phyloP scores from a whole-genome alignment of 2,888 invertebrate genomes.

The Timandra comae region DNA sequence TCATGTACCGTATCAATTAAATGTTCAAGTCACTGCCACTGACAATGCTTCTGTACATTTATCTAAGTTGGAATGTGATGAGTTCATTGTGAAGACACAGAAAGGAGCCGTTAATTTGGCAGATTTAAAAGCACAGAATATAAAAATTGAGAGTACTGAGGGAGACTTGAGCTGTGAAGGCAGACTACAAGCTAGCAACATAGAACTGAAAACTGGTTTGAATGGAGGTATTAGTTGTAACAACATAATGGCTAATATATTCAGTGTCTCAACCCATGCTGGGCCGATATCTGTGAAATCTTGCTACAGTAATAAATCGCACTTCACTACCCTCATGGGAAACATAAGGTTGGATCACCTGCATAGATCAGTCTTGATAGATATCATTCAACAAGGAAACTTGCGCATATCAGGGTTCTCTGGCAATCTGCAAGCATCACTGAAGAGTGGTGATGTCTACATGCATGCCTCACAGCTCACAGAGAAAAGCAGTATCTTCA shows the following conservation, averaged over 20 bases:
- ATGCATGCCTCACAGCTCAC: constrained; percentile 63
- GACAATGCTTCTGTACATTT: constrained; percentile 63
- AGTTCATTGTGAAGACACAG: constrained; percentile 63
- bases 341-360: constrained; percentile 55
- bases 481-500: constrained; percentile 69
- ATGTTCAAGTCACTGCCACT: constrained; percentile 61
- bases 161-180: constrained; percentile 55
- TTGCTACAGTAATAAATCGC: constrained; percentile 66
- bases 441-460: constrained; percentile 68
- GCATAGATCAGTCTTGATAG: constrained; percentile 60
- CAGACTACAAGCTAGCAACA: constrained; percentile 51
- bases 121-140: constrained; percentile 59
- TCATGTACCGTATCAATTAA: constrained; percentile 67
- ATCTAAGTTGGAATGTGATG: constrained; percentile 59
- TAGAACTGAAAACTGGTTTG: constrained; percentile 64
- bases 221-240: constrained; percentile 54
- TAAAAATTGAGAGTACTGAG: constrained; percentile 56
- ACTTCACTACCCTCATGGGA: constrained; percentile 67
- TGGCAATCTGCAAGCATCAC: constrained; percentile 60
- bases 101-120: constrained; percentile 53
- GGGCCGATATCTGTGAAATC: constrained; percentile 64
- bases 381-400: constrained; percentile 67
- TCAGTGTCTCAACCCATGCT: constrained; percentile 56
- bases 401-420: constrained; percentile 63
- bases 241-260: constrained; percentile 61